A percentile compares a stretch with the other conserved stretches of the same genome.
Conservation (phyloP, 2,797 vertebrate species). For the Urosaurus nigricauda region DNA sequence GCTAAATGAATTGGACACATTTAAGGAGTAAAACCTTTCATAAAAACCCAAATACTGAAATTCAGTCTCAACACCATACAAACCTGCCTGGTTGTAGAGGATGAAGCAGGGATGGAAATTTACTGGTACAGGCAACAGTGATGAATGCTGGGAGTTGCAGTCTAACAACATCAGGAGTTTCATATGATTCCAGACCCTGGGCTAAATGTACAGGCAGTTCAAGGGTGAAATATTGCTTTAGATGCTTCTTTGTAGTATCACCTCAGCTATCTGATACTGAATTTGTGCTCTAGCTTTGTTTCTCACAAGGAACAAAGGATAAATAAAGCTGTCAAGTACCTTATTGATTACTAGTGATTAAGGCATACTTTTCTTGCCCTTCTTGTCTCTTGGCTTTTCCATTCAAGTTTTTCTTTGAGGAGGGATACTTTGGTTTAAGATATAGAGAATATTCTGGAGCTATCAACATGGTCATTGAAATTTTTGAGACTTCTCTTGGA, state of each 20-base stretch:
- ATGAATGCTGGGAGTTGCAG: no score
- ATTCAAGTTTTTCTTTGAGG: slow-evolving; percentile 14
- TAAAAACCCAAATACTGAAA: no score
- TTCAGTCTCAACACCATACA: no score
- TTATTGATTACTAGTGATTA: slow-evolving; percentile 64
- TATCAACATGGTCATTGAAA: background rate
- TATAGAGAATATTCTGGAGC: background rate
- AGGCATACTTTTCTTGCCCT: slow-evolving; percentile 47
- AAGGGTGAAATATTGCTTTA: slow-evolving; percentile 47
- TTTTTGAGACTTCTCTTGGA: background rate
- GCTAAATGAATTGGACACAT: no score
- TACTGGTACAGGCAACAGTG: no score
- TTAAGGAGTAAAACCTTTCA: no score
- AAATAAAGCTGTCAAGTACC: slow-evolving; percentile 66
- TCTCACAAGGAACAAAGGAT: slow-evolving; percentile 60
- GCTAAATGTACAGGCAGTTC: background rate
- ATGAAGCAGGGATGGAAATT: no score
- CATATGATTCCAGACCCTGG: no score
- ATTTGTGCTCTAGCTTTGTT: slow-evolving; percentile 55
- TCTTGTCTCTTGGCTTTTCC: slow-evolving; percentile 32
- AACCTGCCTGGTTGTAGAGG: no score
- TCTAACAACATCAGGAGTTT: no score
- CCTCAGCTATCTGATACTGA: slow-evolving; percentile 40
- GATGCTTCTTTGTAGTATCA: slow-evolving; percentile 37
- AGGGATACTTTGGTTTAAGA: slow-evolving; percentile 17